Percentiles rank a stretch among this genome's conserved stretches.
phyloP scores from a whole-genome alignment of 37 sponge, comb jelly and placozoan genomes.

The Amphimedon queenslandica region DNA sequence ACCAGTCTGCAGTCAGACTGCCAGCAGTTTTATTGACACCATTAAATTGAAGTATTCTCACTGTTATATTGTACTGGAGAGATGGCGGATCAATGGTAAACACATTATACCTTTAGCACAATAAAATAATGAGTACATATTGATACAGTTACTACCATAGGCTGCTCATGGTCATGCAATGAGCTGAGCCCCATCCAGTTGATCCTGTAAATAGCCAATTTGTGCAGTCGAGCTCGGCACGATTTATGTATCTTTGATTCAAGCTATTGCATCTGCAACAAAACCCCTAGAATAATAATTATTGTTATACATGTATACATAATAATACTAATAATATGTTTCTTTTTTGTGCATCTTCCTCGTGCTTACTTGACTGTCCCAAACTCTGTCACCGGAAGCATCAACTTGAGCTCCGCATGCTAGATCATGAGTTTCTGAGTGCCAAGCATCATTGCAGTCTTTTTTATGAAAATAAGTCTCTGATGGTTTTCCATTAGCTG shows the following conservation, averaged over 20 bases:
- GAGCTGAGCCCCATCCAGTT: slow-evolving; percentile 16
- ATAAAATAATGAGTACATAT: background rate
- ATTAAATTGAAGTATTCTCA: slow-evolving; percentile 40
- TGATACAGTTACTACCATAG: too few species aligned
- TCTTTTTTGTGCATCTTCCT: too few species aligned
- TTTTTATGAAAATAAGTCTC: slow-evolving; percentile 20
- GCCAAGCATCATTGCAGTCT: slow-evolving; percentile 54
- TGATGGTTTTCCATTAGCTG: slow-evolving; percentile 58
- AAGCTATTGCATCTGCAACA: slow-evolving; percentile 51
- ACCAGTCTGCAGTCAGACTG: slow-evolving; percentile 30
- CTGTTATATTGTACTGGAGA: slow-evolving; percentile 58
- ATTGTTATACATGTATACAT: background rate
- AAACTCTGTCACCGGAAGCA: slow-evolving; percentile 15
- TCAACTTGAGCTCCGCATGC: slow-evolving; percentile 56
- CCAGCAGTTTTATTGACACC: slow-evolving; percentile 11
- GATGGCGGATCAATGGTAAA: slow-evolving; percentile 46
- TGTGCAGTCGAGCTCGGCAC: background rate
- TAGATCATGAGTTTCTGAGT: background rate
- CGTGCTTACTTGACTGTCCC: slow-evolving; percentile 64
- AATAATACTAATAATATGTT: too few species aligned
- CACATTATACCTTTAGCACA: slow-evolving; percentile 80
- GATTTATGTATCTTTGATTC: background rate
- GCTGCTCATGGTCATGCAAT: too few species aligned
- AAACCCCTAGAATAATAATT: slow-evolving; percentile 52
- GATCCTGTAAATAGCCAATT: background rate